phyloP scores from a whole-genome alignment of 1,140 invertebrate genomes.

The Scaptomyza pallida region DNA sequence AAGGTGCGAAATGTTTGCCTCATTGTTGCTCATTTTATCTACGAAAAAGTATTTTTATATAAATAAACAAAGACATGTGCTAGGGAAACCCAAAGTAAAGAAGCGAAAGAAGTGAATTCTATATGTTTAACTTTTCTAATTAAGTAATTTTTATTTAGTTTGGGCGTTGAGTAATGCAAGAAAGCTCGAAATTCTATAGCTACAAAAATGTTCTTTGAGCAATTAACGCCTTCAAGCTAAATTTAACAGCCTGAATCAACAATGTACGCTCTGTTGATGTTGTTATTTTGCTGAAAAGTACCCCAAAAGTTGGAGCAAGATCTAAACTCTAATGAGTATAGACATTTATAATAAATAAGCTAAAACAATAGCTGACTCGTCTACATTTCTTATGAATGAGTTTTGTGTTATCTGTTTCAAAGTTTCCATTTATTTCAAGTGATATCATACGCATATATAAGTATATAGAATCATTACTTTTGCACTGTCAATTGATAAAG shows the following conservation, averaged over 20 bases:
- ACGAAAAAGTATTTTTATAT: conserved; percentile 11
- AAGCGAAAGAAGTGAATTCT: background rate
- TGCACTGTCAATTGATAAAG: conserved; percentile 18
- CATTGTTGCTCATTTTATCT: background rate
- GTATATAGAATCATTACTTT: conserved; percentile 3
- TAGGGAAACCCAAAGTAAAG: background rate
- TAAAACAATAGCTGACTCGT: conserved; percentile 20
- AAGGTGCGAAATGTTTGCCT: conserved; percentile 33
- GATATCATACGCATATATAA: conserved; percentile 54
- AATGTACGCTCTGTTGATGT: background rate
- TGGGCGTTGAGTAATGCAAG: conserved; percentile 1
- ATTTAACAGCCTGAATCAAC: conserved; percentile 25
- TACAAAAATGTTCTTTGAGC: conserved; percentile 17
- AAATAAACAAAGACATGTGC: conserved; percentile 21
- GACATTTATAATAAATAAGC: conserved; percentile 22
- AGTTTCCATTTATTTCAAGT: conserved; percentile 34
- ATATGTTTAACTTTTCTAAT: conserved; percentile 6
- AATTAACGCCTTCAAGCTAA: conserved; percentile 47
- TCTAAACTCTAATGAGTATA: conserved; percentile 1
- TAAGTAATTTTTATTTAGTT: conserved; percentile 19
- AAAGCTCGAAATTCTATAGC: background rate
- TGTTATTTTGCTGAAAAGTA: background rate
- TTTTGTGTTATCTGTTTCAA: conserved; percentile 35
- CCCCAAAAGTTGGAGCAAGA: conserved; percentile 9
- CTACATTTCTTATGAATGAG: conserved; percentile 36